Conservation (phyloP, 2,888 invertebrate genomes). For the Temnothorax unifasciatus region DNA sequence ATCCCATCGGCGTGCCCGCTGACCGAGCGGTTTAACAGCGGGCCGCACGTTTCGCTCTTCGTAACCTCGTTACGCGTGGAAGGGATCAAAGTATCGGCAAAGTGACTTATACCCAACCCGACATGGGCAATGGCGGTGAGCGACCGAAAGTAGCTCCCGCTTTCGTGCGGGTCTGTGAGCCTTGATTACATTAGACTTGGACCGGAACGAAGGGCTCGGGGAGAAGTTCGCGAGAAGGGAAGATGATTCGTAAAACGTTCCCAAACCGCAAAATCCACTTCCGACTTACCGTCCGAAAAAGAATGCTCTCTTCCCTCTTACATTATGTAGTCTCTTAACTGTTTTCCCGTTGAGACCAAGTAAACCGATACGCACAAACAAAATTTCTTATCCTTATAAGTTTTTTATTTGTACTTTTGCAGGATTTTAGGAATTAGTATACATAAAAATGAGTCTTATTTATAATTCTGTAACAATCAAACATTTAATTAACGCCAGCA, state of each 20-base stretch:
- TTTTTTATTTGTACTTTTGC: not conserved
- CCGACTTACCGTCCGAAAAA: constrained; percentile 14
- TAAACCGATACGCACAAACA: not conserved
- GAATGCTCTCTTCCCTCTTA: not conserved
- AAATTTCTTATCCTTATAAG: not conserved
- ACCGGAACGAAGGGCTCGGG: not conserved
- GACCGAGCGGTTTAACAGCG: constrained; percentile 53
- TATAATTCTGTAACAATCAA: not conserved
- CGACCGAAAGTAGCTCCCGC: constrained; percentile 37
- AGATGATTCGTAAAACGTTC: constrained; percentile 21
- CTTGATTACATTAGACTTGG: constrained; percentile 48
- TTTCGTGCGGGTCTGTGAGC: constrained; percentile 55
- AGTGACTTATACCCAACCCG: constrained; percentile 75
- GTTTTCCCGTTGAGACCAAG: constrained; percentile 5
- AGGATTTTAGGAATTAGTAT: not conserved
- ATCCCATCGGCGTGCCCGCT: constrained; percentile 32
- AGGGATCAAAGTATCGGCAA: constrained; percentile 79
- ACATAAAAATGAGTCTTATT: not conserved
- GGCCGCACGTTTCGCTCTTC: constrained; percentile 51
- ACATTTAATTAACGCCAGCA: not conserved
- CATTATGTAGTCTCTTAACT: not conserved
- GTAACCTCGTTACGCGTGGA: constrained; percentile 78
- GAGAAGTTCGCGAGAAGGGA: constrained; percentile 10
- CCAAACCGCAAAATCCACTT: constrained; percentile 22
- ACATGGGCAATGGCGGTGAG: constrained; percentile 31